These are phyloP conservation scores for Sarotherodon lohbergeri DNA, from an alignment of 2,113 vertebrate genomes.

Conservation along the genomic window DNA sequence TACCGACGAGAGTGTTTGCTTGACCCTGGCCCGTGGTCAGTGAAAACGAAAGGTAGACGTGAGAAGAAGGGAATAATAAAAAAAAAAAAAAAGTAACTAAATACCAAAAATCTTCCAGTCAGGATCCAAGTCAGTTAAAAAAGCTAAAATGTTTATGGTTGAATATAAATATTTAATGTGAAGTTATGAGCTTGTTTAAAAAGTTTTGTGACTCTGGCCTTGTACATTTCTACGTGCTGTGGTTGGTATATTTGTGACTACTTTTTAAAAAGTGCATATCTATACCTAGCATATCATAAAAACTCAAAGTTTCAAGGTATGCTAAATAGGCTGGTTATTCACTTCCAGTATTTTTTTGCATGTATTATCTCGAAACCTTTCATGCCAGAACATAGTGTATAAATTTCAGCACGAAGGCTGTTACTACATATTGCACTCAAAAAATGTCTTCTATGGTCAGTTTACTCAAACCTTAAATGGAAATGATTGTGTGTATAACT, in stretches of 20 bases:
- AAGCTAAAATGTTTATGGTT: not conserved
- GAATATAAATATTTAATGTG: not conserved
- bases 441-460: not conserved
- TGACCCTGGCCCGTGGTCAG: not conserved
- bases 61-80: not conserved
- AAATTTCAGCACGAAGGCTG: not conserved
- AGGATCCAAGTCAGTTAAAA: not conserved
- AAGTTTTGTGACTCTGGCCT: not conserved
- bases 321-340: not conserved
- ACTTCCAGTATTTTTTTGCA: not conserved
- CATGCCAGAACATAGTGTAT: not conserved
- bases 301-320: not conserved
- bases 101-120: not conserved
- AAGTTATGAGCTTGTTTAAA: not conserved
- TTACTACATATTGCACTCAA: not conserved
- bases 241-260: not conserved
- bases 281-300: not conserved
- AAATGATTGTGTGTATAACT: not conserved
- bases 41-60: not conserved
- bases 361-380: not conserved
- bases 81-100: not conserved
- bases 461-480: not conserved
- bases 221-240: not conserved
- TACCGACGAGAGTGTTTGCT: not conserved
- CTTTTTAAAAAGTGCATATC: not conserved